Evolutionary conservation across 2,113 vertebrate genomes (phyloP), one percentile per base, ranked within the genome.

Genomic region (Turdus rufiventris): DNA sequence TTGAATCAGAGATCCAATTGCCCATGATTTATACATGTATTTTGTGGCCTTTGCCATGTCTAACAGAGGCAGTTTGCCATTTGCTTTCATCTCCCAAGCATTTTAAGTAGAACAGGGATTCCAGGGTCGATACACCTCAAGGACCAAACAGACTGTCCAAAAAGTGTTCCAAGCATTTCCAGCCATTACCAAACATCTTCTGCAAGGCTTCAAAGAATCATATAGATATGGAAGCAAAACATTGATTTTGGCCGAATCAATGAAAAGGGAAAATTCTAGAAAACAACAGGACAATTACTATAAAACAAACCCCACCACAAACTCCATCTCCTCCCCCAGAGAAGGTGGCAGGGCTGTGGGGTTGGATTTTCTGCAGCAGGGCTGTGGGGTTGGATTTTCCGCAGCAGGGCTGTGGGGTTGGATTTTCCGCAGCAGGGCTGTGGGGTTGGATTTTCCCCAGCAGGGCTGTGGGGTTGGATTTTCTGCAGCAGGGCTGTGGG

Each of bases 51-150:
- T 68, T 80, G 60, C 93, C 88, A 57, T 18, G 74, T 89, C 61
- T 92, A 94, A 92, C 76, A 81, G 91, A 92, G 81, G 48, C 61
- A 31, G 88, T 88, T 94, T 90, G 85, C 88, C 81, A 16, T 63
- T 88, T 91, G 31, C 95, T 92, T 91, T 95, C 92, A 93, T 91
- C 91, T 94, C 83, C 3, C 5, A 85, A 73, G 83, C 19, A 19
- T 66, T 93, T 66, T 83, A 66, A 83, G 92, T 33, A 93, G 92
- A 14, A n/a, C 63, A 74, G 96, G 85, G 91, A 96, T 81, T 86
- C 45, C 83, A 47, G 56, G 87, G 86, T 90, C 68, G 18, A 94
- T 83, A 71, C 67, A 60, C 42, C 53, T 61, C 72, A 34, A 77
- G 68, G 91, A 79, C 90, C 75, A 82, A 63, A 60, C 73, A 51